phyloP scores from a whole-genome alignment of 2,888 invertebrate species.

The Drosophila infuscata region DNA sequence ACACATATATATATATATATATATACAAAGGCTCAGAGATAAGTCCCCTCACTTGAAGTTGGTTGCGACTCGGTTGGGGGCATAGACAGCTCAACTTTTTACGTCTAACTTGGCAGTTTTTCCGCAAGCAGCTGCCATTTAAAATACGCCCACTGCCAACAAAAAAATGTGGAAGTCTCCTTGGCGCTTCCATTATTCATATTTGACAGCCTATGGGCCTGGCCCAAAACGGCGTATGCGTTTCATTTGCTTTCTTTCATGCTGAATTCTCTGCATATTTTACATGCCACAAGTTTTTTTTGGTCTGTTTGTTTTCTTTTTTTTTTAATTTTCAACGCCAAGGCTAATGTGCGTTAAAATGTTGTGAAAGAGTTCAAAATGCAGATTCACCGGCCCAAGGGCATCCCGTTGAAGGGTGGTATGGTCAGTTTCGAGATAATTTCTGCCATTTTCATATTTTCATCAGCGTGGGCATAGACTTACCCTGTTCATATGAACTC shows the following conservation, averaged over 20 bases:
- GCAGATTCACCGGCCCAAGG: not conserved
- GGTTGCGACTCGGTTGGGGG: slow-evolving; percentile 48
- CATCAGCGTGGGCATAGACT: not conserved
- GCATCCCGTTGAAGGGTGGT: not conserved
- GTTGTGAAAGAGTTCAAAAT: slow-evolving; percentile 22
- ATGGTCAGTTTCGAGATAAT: not conserved
- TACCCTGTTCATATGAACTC: not conserved
- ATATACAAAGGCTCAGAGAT: slow-evolving; percentile 1
- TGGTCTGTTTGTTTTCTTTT: slow-evolving; percentile 18
- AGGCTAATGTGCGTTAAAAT: slow-evolving; percentile 64
- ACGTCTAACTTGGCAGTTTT: slow-evolving; percentile 70
- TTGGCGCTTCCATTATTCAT: slow-evolving; percentile 63
- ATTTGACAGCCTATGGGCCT: slow-evolving; percentile 71
- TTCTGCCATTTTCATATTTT: not conserved
- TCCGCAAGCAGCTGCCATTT: slow-evolving; percentile 61
- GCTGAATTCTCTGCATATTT: slow-evolving; percentile 69
- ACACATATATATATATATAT: not conserved
- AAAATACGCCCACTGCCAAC: slow-evolving; percentile 18
- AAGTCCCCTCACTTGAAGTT: slow-evolving; percentile 56
- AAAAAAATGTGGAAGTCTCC: slow-evolving; percentile 30
- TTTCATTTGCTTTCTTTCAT: slow-evolving; percentile 74
- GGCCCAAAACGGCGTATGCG: slow-evolving; percentile 64
- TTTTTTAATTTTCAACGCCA: slow-evolving; percentile 10
- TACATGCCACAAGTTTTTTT: slow-evolving; percentile 38
- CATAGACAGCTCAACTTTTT: slow-evolving; percentile 46